Percentiles rank a stretch among this genome's conserved stretches.
Conservation (phyloP, 2,797 vertebrate genomes). For the Echiichthys vipera region DNA sequence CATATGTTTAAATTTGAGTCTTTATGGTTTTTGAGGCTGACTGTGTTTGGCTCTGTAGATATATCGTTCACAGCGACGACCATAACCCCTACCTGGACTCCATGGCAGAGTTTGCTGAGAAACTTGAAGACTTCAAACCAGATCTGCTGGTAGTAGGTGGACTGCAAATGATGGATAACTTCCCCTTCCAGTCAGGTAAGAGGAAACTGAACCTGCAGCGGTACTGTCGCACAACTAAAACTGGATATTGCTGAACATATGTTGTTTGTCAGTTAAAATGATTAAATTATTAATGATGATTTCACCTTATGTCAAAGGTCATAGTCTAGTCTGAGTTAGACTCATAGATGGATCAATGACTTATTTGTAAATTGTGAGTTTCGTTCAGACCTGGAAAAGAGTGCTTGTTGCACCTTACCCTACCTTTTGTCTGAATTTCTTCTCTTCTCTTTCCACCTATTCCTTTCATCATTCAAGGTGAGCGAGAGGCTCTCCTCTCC, state of each 20-base stretch:
- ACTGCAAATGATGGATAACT: constrained; percentile 91
- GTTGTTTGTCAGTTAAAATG: not conserved
- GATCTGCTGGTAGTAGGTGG: constrained; percentile 88
- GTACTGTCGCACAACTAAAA: not conserved
- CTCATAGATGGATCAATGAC: not conserved
- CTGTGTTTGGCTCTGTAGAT: constrained; percentile 71
- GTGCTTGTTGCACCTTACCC: not conserved
- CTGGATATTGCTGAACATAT: not conserved
- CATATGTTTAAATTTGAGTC: not conserved
- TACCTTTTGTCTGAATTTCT: not conserved
- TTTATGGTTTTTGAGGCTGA: not conserved
- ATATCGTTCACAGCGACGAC: constrained; percentile 89
- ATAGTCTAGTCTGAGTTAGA: not conserved
- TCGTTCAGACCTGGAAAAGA: not conserved
- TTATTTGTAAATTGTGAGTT: not conserved
- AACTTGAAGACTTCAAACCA: constrained; percentile 81
- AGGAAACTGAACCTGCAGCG: not conserved
- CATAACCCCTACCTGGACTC: constrained; percentile 89
- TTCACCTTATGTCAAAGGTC: not conserved
- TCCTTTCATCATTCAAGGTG: constrained; percentile 70
- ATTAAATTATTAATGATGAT: not conserved
- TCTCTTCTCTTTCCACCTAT: not conserved
- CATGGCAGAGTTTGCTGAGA: constrained; percentile 84
- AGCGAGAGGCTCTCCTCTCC: constrained; percentile 81
- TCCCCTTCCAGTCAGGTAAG: constrained; percentile 85